phyloP scores from a whole-genome alignment of 2,888 invertebrate species.

The Drosophila leonis region DNA sequence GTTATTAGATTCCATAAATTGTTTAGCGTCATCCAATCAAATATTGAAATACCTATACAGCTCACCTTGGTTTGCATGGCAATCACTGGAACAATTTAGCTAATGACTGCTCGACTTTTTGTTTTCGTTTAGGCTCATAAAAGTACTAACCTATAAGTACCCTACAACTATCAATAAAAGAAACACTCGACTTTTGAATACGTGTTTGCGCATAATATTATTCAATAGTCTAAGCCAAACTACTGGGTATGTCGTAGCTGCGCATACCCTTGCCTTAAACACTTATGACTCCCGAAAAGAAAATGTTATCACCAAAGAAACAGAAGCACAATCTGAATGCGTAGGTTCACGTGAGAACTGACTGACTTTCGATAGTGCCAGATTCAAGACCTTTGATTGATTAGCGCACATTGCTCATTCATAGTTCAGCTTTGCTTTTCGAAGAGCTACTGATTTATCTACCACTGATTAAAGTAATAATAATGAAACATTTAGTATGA shows the following conservation, averaged over 20 bases:
- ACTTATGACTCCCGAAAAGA: constrained; percentile 2
- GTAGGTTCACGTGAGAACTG: constrained; percentile 55
- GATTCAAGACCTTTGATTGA: constrained; percentile 48
- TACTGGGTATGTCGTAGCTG: neutral
- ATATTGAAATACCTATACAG: neutral
- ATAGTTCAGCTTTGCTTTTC: neutral
- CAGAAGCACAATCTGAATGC: constrained; percentile 11
- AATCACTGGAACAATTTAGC: constrained; percentile 38
- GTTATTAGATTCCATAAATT: constrained; percentile 42
- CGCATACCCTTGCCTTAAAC: neutral
- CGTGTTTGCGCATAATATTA: constrained; percentile 15
- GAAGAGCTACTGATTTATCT: neutral
- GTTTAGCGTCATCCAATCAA: constrained; percentile 18
- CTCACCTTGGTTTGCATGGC: constrained; percentile 11
- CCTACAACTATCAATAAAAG: constrained; percentile 1
- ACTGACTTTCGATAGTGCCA: constrained; percentile 63
- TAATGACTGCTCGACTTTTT: constrained; percentile 27
- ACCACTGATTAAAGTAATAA: constrained; percentile 13
- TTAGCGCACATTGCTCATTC: constrained; percentile 16
- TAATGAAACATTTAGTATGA: constrained; percentile 2
- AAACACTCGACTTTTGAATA: constrained; percentile 7
- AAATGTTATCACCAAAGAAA: constrained; percentile 25
- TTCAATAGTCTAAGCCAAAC: neutral
- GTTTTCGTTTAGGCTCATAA: constrained; percentile 10
- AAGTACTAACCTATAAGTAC: neutral